Base-by-base conservation (phyloP, 2,888 invertebrate species). In the Kryphioiulus occultus region DNA sequence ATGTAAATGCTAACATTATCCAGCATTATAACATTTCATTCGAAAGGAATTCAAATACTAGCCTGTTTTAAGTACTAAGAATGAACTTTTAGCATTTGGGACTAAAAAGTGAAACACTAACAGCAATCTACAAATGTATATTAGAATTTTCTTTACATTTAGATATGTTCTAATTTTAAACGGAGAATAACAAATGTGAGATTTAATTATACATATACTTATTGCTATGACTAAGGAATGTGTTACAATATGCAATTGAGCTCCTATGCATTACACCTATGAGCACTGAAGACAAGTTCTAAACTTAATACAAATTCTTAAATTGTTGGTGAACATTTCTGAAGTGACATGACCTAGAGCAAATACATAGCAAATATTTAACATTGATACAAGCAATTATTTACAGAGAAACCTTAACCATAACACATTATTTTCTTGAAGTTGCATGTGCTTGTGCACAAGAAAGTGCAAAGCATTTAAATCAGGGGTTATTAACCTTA, bases 171-270 rank as follows among this genome's bases (percentile, higher is more conserved):
- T 78, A 78, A 78, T 26, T 26, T 30, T 59, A 59, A 78, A 78
- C 78, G 10, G 10, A 78, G 78, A 30, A 15, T 30, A 30, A 78
- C 12, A 12, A 30, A 15, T 68, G 68, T 4, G 26, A 53, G 44
- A 44, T 9, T 44, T 44, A 44, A 44, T 44, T 44, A 35, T 35
- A 35, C 35, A 35, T 44, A 17, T 30, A 78, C 22, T 78, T 78
- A 78, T 78, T 78, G 78, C 78, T 78, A 78, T 78, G 53, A n/a
- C 53, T 53, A 78, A 78, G 59, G 59, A 78, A 78, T 78, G 26
- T 78, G 30, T 30, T 78, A 30, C 78, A 26, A 78, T 9, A 26
- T 78, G 78, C 78, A 30, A 9, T 22, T n/a, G 5, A 68, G 68
- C 26, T 68, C 10, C 68, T 68, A 68, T 68, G 22, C 22, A n/a